phyloP scores from a whole-genome alignment of 2,113 vertebrate species.

The Myotis davidii region DNA sequence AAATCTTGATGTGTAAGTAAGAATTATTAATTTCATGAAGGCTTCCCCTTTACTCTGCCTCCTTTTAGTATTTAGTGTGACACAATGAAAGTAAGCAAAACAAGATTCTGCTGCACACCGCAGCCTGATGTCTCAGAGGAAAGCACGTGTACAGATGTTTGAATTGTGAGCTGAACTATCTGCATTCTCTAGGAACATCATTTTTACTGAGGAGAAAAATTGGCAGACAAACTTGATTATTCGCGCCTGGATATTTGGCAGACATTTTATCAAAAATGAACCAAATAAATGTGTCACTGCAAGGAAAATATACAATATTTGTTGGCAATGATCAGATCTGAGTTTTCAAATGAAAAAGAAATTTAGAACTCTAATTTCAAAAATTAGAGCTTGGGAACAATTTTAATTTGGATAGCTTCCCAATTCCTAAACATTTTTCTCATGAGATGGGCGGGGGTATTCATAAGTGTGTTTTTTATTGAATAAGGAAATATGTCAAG shows the following conservation, averaged over 20 bases:
- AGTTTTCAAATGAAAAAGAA: background rate
- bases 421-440: slow-evolving; percentile 26
- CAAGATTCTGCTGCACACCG: background rate
- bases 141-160: background rate
- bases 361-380: background rate
- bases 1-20: background rate
- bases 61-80: background rate
- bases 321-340: slow-evolving; percentile 13
- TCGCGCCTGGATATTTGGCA: background rate
- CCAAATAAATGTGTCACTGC: background rate
- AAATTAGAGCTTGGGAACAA: slow-evolving; percentile 3
- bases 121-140: background rate
- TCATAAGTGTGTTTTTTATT: background rate
- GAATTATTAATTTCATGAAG: slow-evolving; percentile 1
- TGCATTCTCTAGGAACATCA: background rate
- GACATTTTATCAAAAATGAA: slow-evolving; percentile 42
- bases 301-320: slow-evolving; percentile 16
- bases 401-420: background rate
- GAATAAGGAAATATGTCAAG: background rate
- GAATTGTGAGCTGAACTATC: background rate
- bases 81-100: background rate
- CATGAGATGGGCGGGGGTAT: background rate
- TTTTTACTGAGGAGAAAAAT: slow-evolving; percentile 26
- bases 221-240: background rate
- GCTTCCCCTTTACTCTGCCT: background rate